phyloP scores from a whole-genome alignment of 2,113 vertebrate species.

The Cercopithecus mona region DNA sequence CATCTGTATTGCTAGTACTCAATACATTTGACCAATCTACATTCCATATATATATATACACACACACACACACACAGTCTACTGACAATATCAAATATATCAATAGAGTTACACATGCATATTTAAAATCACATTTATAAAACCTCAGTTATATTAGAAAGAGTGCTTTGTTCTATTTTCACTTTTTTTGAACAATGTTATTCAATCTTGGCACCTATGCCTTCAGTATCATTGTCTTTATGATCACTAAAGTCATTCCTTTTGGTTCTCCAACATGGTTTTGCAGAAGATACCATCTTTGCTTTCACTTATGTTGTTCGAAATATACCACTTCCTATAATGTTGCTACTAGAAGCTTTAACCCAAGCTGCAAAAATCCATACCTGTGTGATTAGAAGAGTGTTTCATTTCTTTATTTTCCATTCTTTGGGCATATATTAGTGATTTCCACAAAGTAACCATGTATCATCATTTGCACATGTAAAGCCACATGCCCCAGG shows the following conservation, averaged over 20 bases:
- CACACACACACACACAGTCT: background rate
- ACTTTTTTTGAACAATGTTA: background rate
- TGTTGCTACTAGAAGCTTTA: background rate
- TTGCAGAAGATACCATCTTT: background rate
- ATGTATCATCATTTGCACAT: conserved; percentile 8
- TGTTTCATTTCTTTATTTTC: conserved; percentile 46
- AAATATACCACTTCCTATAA: background rate
- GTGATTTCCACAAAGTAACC: conserved; percentile 34
- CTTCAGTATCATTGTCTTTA: background rate
- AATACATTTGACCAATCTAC: background rate
- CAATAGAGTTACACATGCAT: background rate
- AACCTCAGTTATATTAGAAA: conserved; percentile 11
- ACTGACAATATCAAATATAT: background rate
- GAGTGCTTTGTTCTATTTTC: background rate
- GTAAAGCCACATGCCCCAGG: background rate
- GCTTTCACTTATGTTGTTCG: background rate
- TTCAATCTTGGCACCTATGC: background rate
- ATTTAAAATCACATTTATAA: conserved; percentile 1
- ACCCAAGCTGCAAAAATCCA: background rate
- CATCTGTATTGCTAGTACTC: background rate
- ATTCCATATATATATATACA: no score
- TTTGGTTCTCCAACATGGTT: background rate
- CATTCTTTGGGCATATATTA: conserved; percentile 3
- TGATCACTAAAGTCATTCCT: background rate
- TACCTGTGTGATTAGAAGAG: background rate